Base-by-base conservation (phyloP, 2,888 invertebrate species). In the Morpho helenor region DNA sequence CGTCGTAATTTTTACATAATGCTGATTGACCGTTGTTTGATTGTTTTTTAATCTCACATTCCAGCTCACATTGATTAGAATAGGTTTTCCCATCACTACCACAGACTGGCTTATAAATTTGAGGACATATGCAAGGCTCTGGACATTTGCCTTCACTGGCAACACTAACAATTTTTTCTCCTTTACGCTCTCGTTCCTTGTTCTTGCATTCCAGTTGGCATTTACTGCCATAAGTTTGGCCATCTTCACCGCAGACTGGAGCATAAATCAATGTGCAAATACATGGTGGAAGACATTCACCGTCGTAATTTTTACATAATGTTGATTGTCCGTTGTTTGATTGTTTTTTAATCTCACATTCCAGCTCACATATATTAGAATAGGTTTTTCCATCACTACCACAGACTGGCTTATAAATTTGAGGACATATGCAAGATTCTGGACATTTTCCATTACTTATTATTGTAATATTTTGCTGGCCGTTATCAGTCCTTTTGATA, bases 201-300 rank as follows among this genome's bases (percentile, higher is more conserved):
- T 62, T 62, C 47, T 49, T 41, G 16, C 59, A 61, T 39, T 49
- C 31, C 7, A 69, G 43, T 40, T 46, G n/a, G 47, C 69, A 70
- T 50, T 52, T 44, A 46, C 61, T 68, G 3, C 42, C 43, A 40
- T 67, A 70, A 0, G 67, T 70, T 10, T 59, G 49, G 0, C 60
- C 63, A 16, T 70, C 65, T 48, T 60, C 63, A 1, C 66, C 69
- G 46, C 68, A 68, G 0, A 68, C 55, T 3, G 68, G 68, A 3
- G 31, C 31, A 31, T 31, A 5, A 31, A 31, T 31, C 3, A 31
- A 31, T 31, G 31, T 31, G 31, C 31, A 31, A 31, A 5, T 31
- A 31, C 31, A 31, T 7, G 59, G 31, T 31, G 31, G 31, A 31
- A 31, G 31, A 31, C 31, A 31, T 31, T 31, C 31, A 31, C 31